These are phyloP conservation scores for Solenopsis fugax DNA, from an alignment of 1,140 invertebrate species.

Conservation along the genomic window DNA sequence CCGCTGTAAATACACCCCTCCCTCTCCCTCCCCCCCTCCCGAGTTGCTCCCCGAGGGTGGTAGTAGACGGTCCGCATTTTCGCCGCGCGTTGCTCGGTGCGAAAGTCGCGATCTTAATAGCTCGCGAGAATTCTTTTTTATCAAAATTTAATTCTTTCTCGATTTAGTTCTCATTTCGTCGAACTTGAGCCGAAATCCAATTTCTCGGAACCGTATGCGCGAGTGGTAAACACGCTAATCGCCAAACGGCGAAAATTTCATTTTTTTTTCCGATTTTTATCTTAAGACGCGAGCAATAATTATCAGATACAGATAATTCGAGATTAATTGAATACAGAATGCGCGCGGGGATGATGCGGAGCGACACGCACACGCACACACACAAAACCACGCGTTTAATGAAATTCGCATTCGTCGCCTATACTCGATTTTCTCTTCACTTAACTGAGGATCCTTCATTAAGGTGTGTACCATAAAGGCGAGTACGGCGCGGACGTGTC, in stretches of 20 bases:
- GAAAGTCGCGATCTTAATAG: not conserved
- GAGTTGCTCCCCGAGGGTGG: slow-evolving; percentile 4
- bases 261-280: not conserved
- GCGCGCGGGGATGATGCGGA: slow-evolving; percentile 18
- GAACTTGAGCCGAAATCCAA: not conserved
- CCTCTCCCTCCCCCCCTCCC: too few species aligned
- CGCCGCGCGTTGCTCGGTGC: slow-evolving; percentile 4
- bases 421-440: slow-evolving; percentile 77
- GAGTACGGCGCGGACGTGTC: slow-evolving; percentile 24
- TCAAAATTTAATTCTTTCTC: slow-evolving; percentile 13
- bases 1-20: slow-evolving; percentile 66
- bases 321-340: not conserved
- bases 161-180: not conserved
- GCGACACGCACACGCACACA: slow-evolving; percentile 33
- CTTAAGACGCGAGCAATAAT: not conserved
- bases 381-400: slow-evolving; percentile 32
- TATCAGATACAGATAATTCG: not conserved
- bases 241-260: not conserved
- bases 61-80: slow-evolving; percentile 33
- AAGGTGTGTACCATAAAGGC: slow-evolving; percentile 65
- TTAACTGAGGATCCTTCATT: slow-evolving; percentile 71
- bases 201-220: not conserved
- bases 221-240: not conserved
- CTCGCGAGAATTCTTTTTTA: not conserved
- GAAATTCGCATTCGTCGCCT: slow-evolving; percentile 74